Base-by-base conservation (phyloP, 2,888 invertebrate genomes). In the Drosophila imparisetae region DNA sequence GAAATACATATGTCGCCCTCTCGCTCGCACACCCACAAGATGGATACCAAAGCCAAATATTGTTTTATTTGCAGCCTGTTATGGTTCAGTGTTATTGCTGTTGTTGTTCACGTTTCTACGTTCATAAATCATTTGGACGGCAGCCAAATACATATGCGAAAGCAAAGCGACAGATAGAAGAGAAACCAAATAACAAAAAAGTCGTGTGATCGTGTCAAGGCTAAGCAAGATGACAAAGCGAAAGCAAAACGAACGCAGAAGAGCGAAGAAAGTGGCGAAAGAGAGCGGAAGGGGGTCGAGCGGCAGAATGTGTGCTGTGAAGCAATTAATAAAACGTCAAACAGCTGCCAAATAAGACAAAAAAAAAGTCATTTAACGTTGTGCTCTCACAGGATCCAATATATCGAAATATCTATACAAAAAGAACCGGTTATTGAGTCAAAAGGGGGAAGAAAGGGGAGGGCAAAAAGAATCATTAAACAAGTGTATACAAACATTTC, bases 201-300 rank as follows among this genome's bases (percentile, higher is more conserved):
- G 18, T 32, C 54, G 21, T 32, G 53, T 36, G 77, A 79, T 79
- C 80, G 76, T 79, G 80, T 78, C 78, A 78, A 78, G 76, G 78
- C 80, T 67, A 63, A 54, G 30, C 52, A 52, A 45, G 53, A 64
- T 75, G 74, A 73, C 77, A 78, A 58, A 67, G 58, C 54, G 58
- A 30, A 58, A 21, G 27, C 54, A 24, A 68, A 13, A 42, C 11
- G 32, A 45, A 15, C 34, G n/a, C 29, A 40, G 8, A n/a, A 29
- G 21, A 18, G 34, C 24, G 52, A 45, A 32, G 48, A 40, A 24
- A 45, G 18, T 21, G 0, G 24, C 13, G n/a, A 24, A 30, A 10
- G 4, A 18, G 27, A 0, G 50, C 7, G n/a, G 2, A 13, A 11
- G 10, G 4, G 27, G 1, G 10, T 30, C 30, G 10, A 24, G 15